These are phyloP conservation scores for Erythrolamprus reginae DNA, from an alignment of 2,113 vertebrate genomes.

Conservation along the genomic window DNA sequence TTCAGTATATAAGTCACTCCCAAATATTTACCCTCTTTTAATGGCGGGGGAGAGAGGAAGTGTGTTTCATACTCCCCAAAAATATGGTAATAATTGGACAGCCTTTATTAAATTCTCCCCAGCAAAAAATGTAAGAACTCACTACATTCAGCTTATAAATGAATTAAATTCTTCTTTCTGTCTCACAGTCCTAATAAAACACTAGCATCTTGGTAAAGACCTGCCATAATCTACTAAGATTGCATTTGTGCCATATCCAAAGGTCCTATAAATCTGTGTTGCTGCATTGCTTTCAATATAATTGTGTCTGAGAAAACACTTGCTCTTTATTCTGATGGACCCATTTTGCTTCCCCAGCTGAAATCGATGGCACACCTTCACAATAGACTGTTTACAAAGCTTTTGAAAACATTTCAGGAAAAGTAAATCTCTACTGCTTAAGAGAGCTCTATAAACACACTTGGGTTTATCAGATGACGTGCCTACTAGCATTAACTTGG, in stretches of 20 bases:
- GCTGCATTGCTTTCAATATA: not conserved
- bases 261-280: constrained; percentile 5
- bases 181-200: not conserved
- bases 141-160: not conserved
- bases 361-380: not conserved
- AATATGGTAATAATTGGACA: too few species aligned
- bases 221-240: not conserved
- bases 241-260: constrained; percentile 8
- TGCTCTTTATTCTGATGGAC: not conserved
- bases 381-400: not conserved
- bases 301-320: not conserved
- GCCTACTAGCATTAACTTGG: constrained; percentile 20
- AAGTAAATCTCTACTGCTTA: not conserved
- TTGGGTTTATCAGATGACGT: constrained; percentile 24
- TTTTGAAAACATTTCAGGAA: constrained; percentile 10
- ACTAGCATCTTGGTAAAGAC: not conserved
- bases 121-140: not conserved
- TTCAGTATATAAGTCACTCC: too few species aligned
- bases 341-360: not conserved
- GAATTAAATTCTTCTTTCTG: not conserved
- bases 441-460: not conserved
- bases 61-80: too few species aligned
- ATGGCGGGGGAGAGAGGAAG: too few species aligned
- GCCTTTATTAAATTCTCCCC: not conserved
- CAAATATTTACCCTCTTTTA: too few species aligned